Conservation (phyloP, 2,888 invertebrate species). For the Acleris literana region DNA sequence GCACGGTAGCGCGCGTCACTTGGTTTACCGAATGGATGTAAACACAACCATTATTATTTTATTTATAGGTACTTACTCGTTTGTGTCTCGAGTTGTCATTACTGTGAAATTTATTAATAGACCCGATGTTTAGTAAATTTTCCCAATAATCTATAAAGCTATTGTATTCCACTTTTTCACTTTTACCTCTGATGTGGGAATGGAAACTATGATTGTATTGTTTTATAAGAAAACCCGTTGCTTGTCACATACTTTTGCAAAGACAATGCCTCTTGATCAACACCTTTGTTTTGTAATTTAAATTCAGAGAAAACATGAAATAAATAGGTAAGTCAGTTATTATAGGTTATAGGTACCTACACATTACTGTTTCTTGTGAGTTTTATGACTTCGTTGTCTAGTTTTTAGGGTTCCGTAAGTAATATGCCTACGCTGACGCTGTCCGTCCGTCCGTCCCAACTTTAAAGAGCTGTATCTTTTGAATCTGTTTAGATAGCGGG, state of each 20-base stretch:
- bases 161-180: slow-evolving; percentile 39
- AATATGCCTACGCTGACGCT: too few species aligned
- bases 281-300: slow-evolving; percentile 24
- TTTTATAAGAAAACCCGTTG: slow-evolving; percentile 33
- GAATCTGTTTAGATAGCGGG: too few species aligned
- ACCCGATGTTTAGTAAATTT: slow-evolving; percentile 17
- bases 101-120: too few species aligned
- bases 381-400: too few species aligned
- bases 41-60: too few species aligned
- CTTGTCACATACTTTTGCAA: slow-evolving; percentile 12
- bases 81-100: too few species aligned
- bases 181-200: slow-evolving; percentile 55
- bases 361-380: not conserved
- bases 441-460: too few species aligned
- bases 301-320: slow-evolving; percentile 1
- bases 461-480: too few species aligned
- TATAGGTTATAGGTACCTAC: not conserved
- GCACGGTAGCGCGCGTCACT: too few species aligned
- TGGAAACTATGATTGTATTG: slow-evolving; percentile 50
- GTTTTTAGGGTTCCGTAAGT: too few species aligned
- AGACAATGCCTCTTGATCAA: slow-evolving; percentile 26
- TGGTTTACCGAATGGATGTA: too few species aligned
- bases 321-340: not conserved
- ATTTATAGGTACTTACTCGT: too few species aligned
- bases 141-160: slow-evolving; percentile 37